Evolutionary conservation across 2,888 invertebrate species (phyloP), one percentile per base, ranked within the genome.

Genomic region (Galerucella pusilla): DNA sequence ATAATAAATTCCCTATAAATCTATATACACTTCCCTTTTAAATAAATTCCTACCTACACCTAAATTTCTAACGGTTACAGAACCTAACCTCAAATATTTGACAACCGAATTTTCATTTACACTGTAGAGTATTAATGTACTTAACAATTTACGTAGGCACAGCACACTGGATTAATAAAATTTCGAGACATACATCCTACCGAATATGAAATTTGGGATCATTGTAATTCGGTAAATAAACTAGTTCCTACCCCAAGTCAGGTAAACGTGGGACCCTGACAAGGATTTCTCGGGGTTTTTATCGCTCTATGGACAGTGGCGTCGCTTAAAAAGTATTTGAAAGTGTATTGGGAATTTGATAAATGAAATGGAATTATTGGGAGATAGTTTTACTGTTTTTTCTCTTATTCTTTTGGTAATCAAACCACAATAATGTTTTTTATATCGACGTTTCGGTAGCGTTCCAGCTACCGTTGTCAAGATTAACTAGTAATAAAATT

Each of bases 151-250:
- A 45, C 16, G 16, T 14, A n/a, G 42, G 42, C 16, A 20, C 42
- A 5, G 52, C 59, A 42, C 42, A n/a, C n/a, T 57, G 14, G 28
- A 20, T 59, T 63, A 46, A 63, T 63, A 63, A 70, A 70, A 52
- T 63, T 14, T 61, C 42, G 11, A 46, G 59, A 61, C 61, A 61
- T 67, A 61, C 45, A 52, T 52, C 46, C 46, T 59, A 64, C 71
- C 57, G 54, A 42, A 65, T 63, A 52, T n/a, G 60, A 71, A 20
- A 57, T 45, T 70, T 28, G 20, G 46, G 49, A 61, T 61, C 61
- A 70, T 63, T 70, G 63, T 63, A 63, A 70, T 69, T 63, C 70
- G 4, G 66, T 66, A 72, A 72, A 66, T 72, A 72, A 57, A 72
- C 66, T 66, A n/a, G 71, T 64, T 54, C 52, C 65, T 16, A 65